These are phyloP conservation scores for Selene dorsalis DNA, from an alignment of 2,797 vertebrate species.

Conservation along the genomic window DNA sequence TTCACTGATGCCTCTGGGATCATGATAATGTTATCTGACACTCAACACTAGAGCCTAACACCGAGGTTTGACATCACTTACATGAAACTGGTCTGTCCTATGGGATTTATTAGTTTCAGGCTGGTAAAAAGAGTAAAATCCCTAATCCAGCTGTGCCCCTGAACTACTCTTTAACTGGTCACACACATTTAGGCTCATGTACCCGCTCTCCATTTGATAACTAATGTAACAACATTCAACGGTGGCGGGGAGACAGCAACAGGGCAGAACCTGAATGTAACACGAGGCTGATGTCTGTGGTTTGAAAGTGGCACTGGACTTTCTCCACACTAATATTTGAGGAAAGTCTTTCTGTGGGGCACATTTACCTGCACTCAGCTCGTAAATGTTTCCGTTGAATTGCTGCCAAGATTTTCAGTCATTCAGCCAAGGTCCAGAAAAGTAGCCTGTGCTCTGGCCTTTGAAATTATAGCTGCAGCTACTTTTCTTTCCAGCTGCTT, in stretches of 20 bases:
- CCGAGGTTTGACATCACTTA: no score
- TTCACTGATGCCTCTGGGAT: no score
- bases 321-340: neutral
- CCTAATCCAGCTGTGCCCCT: no score
- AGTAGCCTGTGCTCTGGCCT: neutral
- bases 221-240: no score
- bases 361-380: constrained; percentile 12
- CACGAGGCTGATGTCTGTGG: neutral
- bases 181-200: no score
- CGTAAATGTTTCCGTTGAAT: constrained; percentile 13
- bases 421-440: constrained; percentile 14
- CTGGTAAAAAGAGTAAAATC: no score
- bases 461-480: constrained; percentile 13
- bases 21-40: no score
- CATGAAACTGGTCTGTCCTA: no score
- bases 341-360: neutral
- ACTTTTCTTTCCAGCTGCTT: constrained; percentile 3
- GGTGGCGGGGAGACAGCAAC: neutral
- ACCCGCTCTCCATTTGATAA: no score
- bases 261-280: neutral
- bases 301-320: neutral
- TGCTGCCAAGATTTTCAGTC: constrained; percentile 24
- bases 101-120: no score
- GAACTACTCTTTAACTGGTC: no score
- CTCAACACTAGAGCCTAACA: no score